Evolutionary conservation across 1,140 invertebrate species (phyloP).

Genomic region (Drosophila seguyi): DNA sequence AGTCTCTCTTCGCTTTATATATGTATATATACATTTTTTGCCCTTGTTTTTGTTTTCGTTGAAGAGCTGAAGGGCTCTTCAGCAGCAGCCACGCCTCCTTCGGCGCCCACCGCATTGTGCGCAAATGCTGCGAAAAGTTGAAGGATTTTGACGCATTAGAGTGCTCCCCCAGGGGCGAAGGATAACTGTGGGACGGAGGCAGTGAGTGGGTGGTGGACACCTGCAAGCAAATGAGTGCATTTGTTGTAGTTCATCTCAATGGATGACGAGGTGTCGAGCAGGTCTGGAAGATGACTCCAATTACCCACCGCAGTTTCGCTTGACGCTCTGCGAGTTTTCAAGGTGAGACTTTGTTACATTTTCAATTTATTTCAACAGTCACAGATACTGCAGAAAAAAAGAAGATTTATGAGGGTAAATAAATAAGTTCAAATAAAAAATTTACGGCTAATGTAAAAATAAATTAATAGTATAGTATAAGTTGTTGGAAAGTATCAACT

Average conservation of each 20-base stretch:
- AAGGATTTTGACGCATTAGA: conserved; percentile 81
- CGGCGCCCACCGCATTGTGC: conserved; percentile 43
- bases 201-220: conserved; percentile 43
- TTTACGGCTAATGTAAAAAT: neutral
- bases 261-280: conserved; percentile 20
- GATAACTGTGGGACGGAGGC: neutral
- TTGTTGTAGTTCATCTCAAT: conserved; percentile 30
- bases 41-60: conserved; percentile 49
- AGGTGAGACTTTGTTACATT: neutral
- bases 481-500: neutral
- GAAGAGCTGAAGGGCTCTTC: conserved; percentile 64
- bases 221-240: conserved; percentile 77
- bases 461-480: too few species aligned
- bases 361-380: neutral
- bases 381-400: neutral
- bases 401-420: too few species aligned
- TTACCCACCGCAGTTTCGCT: neutral
- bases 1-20: conserved; percentile 53
- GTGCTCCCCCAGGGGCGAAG: conserved; percentile 30
- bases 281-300: conserved; percentile 13
- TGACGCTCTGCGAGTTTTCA: neutral
- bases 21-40: conserved; percentile 23
- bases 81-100: conserved; percentile 50
- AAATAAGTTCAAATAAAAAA: neutral
- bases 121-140: conserved; percentile 79